Evolutionary conservation across 2,888 invertebrate species (phyloP).

Genomic region (Labia minor): DNA sequence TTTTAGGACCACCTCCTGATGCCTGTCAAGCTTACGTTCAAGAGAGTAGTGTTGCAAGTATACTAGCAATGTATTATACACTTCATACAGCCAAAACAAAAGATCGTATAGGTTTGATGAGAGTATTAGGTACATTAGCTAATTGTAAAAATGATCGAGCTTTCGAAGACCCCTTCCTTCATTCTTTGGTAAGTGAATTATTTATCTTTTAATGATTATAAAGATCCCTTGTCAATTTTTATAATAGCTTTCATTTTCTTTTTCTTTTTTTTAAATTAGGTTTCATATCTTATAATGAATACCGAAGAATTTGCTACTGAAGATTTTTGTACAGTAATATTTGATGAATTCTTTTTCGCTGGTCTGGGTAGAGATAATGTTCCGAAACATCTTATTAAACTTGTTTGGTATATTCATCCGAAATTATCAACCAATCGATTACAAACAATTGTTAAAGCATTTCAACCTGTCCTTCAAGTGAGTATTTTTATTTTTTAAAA

Average conservation of each 20-base stretch:
- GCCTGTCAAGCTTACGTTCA: conserved; percentile 86
- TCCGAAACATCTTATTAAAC: conserved; percentile 76
- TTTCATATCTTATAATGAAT: conserved; percentile 72
- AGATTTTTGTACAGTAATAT: conserved; percentile 88
- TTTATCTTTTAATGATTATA: background rate
- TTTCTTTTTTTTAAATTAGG: conserved; percentile 32
- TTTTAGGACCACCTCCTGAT: conserved; percentile 72
- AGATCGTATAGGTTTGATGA: conserved; percentile 67
- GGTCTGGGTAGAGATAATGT: conserved; percentile 83
- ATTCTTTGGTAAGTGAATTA: conserved; percentile 60
- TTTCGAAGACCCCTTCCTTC: conserved; percentile 90
- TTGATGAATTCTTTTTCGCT: conserved; percentile 91
- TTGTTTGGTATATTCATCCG: conserved; percentile 82
- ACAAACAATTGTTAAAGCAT: conserved; percentile 67
- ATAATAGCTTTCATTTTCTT: background rate
- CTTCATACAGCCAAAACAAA: conserved; percentile 72
- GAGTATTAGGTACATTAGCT: conserved; percentile 81
- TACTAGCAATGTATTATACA: conserved; percentile 90
- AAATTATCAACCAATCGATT: conserved; percentile 70
- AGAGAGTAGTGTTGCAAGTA: conserved; percentile 82
- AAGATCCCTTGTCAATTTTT: background rate
- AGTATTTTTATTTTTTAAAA: conserved; percentile 20
- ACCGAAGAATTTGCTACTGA: conserved; percentile 87
- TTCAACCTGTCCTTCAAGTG: conserved; percentile 49
- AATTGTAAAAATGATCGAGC: conserved; percentile 85